Base-by-base conservation (phyloP, 1,140 invertebrate genomes). In the Drosophila pectinifera region DNA sequence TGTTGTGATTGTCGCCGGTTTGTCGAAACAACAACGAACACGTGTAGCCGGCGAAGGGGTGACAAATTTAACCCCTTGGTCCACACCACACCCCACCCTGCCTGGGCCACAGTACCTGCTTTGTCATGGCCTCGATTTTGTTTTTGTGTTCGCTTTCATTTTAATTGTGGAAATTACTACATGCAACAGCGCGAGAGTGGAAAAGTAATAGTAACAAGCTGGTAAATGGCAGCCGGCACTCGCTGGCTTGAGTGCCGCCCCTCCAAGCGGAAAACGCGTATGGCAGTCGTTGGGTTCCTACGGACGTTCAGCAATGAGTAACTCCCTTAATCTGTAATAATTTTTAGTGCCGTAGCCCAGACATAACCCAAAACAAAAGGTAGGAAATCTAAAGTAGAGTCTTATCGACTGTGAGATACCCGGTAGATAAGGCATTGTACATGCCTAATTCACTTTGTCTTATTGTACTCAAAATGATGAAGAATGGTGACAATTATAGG, bases 1-100 rank as follows among this genome's bases (percentile, higher is more conserved):
- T 83, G 81, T 85, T 85, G 77, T 85, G 81, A 85, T 86, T 84
- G 81, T 72, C 82, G 65, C 67, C 83, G 84, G 80, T 73, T 88
- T 89, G 67, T 73, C 63, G 59, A 56, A 77, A 73, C 67, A 77
- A 48, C 58, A 73, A 43, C 24, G 16, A 63, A 65, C 64, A 76
- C 78, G 68, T 76, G 56, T 68, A 48, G 64, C 41, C 20, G 41
- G 45, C 38, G 22, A 46, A 49, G 43, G 57, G 57, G 58, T 62
- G 67, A 57, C 53, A 39, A 38, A 42, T 73, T 51, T 43, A 42
- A 57, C 42, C 54, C 58, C 51, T 41, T 57, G 26, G 24, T 8
- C 34, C n/a, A n/a, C n/a, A n/a, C 39, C 34, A 31, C 22, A 3
- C 39, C 24, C 28, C 48, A n/a, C 38, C 31, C 38, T 26, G 18